Evolutionary conservation across 2,888 invertebrate genomes (phyloP), one percentile per base, ranked within the genome.

Genomic region (Balanococcus diminutus): DNA sequence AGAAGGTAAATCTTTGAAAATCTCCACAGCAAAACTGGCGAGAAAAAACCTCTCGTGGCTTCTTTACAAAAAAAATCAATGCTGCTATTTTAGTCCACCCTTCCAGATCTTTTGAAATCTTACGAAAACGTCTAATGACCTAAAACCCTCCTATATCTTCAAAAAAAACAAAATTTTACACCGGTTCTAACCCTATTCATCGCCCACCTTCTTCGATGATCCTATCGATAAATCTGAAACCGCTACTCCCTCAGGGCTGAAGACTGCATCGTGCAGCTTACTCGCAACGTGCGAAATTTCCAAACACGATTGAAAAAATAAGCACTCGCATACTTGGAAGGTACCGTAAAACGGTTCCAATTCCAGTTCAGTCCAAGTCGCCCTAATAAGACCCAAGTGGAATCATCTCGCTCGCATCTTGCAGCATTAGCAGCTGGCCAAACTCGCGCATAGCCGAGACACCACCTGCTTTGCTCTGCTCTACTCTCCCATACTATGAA

Each of bases 371-470:
- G 6, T 56, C 22, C 56, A 9, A 56, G 22, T 56, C 56, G 46
- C 46, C 11, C 56, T 6, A n/a, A n/a, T n/a, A n/a, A n/a, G n/a
- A n/a, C 9, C 42, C 8, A 42, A 42, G 8, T n/a, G n/a, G n/a
- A n/a, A 42, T 42, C 11, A 42, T 1, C 46, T 14, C 46, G n/a
- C n/a, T n/a, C 39, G 56, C 56, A 56, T 56, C 56, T 56, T 56
- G 56, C 56, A 56, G 56, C 56, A 56, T 56, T 56, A 46, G 56
- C 56, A 56, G 56, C 56, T 56, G 56, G 56, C 56, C 56, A 56
- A 56, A 56, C 56, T 56, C 56, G 56, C 8, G 56, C 22, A 56
- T 56, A 56, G n/a, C n/a, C 42, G 42, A 42, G 56, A 56, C 56
- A 56, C 8, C 56, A 56, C 56, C 56, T 56, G 56, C 56, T 56